Base-by-base conservation (phyloP, 30 jellyfish, hydroid and myxozoan genomes). In the Catostylus mosaicus region DNA sequence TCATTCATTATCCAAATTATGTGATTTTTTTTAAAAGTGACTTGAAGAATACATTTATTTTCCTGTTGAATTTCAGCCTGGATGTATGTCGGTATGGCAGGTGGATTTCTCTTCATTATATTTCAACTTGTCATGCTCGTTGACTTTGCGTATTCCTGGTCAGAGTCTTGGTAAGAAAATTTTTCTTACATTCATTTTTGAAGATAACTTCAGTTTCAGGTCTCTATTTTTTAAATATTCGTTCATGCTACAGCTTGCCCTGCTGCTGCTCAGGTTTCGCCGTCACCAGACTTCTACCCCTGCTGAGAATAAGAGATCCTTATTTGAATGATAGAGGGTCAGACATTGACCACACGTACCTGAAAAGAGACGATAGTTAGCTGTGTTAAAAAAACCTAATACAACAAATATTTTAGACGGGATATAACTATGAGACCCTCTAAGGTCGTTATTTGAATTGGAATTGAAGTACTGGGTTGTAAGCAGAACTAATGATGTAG, bases 131-230 rank as follows among this genome's bases (percentile, higher is more conserved):
- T 91, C 8, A 78, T 91, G 89, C 73, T 91, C 81, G 80, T 91
- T 73, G 98, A 91, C 75, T 91, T 91, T 54, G 98, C 98, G 18
- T 82, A 91, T 64, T 73, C 89, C 0, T 91, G 98, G 98, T 91
- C 98, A 10, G 95, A 91, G 69, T 38, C 75, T 56, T 91, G 98
- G 98, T 91, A 71, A 0, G 83, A 14, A 59, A 14, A 31, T 5
- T 18, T 10, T 31, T 24, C 18, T 54, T 50, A n/a, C 7, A 7
- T 74, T 2, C 75, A 24, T 47, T 22, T 26, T 22, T 46, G 10
- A 9, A 16, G 12, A 22, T 24, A 18, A 37, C 34, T 5, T 37
- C 35, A 4, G 14, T 19, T 40, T 16, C 67, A 14, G 8, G 54
- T 43, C 8, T 6, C 16, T 43, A 6, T 43, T 9, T 9, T 6